Percentiles rank a stretch among this genome's conserved stretches.
phyloP scores from a whole-genome alignment of 2,888 invertebrate genomes.

The Rotaria socialis region DNA sequence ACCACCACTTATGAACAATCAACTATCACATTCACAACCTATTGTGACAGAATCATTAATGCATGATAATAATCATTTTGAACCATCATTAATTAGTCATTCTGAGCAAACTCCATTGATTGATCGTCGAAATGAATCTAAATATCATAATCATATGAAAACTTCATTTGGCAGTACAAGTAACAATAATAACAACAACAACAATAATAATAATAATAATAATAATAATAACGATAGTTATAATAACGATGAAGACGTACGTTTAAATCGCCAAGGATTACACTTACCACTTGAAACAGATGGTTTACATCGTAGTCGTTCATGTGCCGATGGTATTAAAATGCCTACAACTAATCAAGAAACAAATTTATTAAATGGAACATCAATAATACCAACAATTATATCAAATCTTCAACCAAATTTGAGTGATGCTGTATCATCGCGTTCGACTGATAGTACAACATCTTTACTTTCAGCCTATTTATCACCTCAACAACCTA shows the following conservation, averaged over 20 bases:
- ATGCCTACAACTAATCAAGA: neutral
- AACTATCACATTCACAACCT: conserved; percentile 28
- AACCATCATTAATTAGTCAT: neutral
- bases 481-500: neutral
- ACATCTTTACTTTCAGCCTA: neutral
- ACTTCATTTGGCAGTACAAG: neutral
- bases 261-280: conserved; percentile 3
- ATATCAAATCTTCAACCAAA: neutral
- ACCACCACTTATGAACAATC: neutral
- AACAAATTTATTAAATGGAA: neutral
- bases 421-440: neutral
- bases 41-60: conserved; percentile 20
- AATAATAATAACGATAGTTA: neutral
- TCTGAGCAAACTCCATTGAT: conserved; percentile 22
- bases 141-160: neutral
- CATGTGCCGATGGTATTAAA: conserved; percentile 12
- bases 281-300: conserved; percentile 8
- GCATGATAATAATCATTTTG: neutral
- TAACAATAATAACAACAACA: neutral
- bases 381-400: neutral
- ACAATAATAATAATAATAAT: neutral
- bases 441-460: conserved; percentile 27
- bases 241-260: neutral
- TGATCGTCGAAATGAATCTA: neutral
- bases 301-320: conserved; percentile 28